Conservation (phyloP, 2,797 vertebrate species). For the Lepilemur septentrionalis region DNA sequence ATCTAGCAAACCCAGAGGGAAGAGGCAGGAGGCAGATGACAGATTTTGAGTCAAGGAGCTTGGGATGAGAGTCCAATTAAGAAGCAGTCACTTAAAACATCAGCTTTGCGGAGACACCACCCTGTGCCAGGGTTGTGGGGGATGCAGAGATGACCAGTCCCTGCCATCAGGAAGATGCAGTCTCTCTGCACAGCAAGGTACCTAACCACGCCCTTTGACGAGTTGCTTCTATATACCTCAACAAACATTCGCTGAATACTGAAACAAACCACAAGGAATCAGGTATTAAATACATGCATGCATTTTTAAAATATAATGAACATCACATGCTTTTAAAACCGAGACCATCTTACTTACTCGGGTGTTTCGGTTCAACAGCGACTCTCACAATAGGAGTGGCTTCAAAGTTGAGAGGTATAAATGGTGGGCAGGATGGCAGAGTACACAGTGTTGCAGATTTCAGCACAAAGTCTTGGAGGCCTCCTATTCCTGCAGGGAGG, state of each 20-base stretch:
- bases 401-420: constrained; percentile 95
- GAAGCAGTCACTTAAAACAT: background rate
- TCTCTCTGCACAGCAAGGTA: background rate
- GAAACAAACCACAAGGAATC: background rate
- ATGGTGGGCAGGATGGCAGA: constrained; percentile 91
- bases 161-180: background rate
- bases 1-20: background rate
- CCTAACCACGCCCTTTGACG: background rate
- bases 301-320: background rate
- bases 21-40: background rate
- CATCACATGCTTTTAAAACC: background rate
- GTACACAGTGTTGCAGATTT: constrained; percentile 96
- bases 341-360: constrained; percentile 91
- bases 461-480: constrained; percentile 92
- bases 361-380: constrained; percentile 95
- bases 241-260: background rate
- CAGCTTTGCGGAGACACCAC: background rate
- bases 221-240: background rate
- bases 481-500: constrained; percentile 90
- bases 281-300: background rate
- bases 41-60: background rate
- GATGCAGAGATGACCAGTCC: background rate
- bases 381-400: constrained; percentile 96
- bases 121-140: background rate
- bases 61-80: background rate